phyloP scores from a whole-genome alignment of 2,113 vertebrate species.

The Clarias gariepinus region DNA sequence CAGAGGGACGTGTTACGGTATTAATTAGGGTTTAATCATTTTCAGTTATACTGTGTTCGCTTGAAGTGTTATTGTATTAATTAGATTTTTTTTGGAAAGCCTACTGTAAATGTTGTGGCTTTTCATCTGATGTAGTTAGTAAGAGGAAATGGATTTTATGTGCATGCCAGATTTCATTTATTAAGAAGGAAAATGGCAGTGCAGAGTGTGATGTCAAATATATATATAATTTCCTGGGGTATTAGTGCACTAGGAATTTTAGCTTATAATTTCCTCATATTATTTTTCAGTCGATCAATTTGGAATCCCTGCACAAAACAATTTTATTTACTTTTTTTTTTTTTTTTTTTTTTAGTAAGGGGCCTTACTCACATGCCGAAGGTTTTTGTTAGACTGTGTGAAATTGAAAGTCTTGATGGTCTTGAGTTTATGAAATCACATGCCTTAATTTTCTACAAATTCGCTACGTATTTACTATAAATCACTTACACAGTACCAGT shows the following conservation, averaged over 20 bases:
- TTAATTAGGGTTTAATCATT: constrained; percentile 41
- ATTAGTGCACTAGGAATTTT: not conserved
- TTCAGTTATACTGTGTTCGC: not conserved
- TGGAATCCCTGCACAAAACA: not conserved
- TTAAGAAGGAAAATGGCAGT: not conserved
- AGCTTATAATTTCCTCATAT: not conserved
- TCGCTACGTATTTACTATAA: too few relatives aligned
- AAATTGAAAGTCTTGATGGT: too few relatives aligned
- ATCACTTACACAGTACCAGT: too few relatives aligned
- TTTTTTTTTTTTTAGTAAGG: not conserved
- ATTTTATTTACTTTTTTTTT: too few relatives aligned
- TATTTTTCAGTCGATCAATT: not conserved
- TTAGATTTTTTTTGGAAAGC: constrained; percentile 44
- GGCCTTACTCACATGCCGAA: too few relatives aligned
- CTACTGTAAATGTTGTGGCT: constrained; percentile 36
- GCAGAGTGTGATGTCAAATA: not conserved
- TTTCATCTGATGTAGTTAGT: constrained; percentile 35
- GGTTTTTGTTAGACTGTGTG: too few relatives aligned
- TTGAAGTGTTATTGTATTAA: constrained; percentile 46
- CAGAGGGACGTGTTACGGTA: constrained; percentile 44
- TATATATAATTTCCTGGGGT: not conserved
- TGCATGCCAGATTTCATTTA: constrained; percentile 22
- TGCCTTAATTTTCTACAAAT: too few relatives aligned
- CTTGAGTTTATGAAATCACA: too few relatives aligned
- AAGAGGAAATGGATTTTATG: constrained; percentile 29